A percentile compares a stretch with the other conserved stretches of the same genome.
These are phyloP conservation scores for Haliclystus octoradiatus DNA, from an alignment of 30 jellyfish, hydroid and myxozoan genomes.

Conservation along the genomic window DNA sequence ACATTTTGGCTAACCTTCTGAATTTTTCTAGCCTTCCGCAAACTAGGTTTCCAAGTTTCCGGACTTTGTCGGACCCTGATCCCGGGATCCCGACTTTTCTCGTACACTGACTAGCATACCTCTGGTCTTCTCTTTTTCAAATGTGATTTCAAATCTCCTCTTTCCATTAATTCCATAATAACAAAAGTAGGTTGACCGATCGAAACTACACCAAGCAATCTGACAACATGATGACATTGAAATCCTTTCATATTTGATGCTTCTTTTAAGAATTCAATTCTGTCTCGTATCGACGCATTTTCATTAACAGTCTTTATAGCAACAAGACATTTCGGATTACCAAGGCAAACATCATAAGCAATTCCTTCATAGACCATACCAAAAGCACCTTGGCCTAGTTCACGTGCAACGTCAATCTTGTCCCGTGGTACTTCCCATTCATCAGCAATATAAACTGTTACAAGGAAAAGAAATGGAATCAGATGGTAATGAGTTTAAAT, in stretches of 20 bases:
- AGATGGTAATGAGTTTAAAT: too few relatives aligned
- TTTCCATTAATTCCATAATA: slow-evolving; percentile 95
- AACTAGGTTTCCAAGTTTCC: too few relatives aligned
- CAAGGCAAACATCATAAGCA: slow-evolving; percentile 67
- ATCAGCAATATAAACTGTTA: slow-evolving; percentile 80
- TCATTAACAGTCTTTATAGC: slow-evolving; percentile 96
- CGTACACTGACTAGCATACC: too few relatives aligned
- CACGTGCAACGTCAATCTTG: slow-evolving; percentile 69
- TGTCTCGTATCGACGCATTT: slow-evolving; percentile 77
- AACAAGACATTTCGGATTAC: slow-evolving; percentile 44
- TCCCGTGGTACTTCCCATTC: slow-evolving; percentile 98
- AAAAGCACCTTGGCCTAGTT: slow-evolving; percentile 93
- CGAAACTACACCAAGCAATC: slow-evolving; percentile 82
- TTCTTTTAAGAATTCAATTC: slow-evolving; percentile 85
- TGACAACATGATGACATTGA: slow-evolving; percentile 73
- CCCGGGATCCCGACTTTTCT: too few relatives aligned
- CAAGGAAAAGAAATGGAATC: neutral
- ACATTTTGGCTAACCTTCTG: too few relatives aligned
- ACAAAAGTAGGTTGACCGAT: slow-evolving; percentile 97
- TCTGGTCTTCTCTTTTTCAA: slow-evolving; percentile 81
- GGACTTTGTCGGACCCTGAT: too few relatives aligned
- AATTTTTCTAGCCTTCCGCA: too few relatives aligned
- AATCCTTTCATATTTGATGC: slow-evolving; percentile 96
- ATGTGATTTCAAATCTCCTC: slow-evolving; percentile 83
- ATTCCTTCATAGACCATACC: slow-evolving; percentile 97